Conservation (phyloP, 2,113 vertebrate genomes). For the Amazona vittata region DNA sequence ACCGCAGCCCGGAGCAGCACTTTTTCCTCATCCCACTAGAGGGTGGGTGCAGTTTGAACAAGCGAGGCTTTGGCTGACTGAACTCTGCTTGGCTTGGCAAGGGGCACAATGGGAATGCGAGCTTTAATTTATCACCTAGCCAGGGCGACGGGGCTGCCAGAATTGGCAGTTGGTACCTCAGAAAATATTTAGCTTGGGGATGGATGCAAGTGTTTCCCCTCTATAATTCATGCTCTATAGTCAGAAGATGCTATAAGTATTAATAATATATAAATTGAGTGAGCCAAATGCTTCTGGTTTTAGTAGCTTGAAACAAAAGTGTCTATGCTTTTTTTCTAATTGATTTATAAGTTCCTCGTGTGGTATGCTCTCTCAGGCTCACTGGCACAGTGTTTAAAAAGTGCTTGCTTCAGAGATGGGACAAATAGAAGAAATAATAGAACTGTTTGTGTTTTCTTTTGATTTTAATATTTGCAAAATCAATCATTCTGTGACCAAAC, state of each 20-base stretch:
- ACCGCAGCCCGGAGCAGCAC: background rate
- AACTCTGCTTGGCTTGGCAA: background rate
- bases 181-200: background rate
- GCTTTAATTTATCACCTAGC: constrained; percentile 40
- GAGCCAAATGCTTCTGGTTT: background rate
- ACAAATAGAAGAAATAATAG: background rate
- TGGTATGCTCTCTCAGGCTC: background rate
- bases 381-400: background rate
- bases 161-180: background rate
- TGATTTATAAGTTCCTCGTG: background rate
- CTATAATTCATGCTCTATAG: background rate
- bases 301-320: background rate
- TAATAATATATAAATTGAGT: background rate
- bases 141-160: background rate
- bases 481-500: background rate
- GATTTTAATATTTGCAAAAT: background rate
- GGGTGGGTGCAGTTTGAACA: constrained; percentile 60
- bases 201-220: background rate
- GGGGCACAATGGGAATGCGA: background rate
- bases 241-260: background rate
- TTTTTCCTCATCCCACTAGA: constrained; percentile 55
- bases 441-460: background rate
- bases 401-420: background rate
- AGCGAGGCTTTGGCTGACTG: background rate
- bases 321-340: background rate